phyloP scores from a whole-genome alignment of 2,888 invertebrate species.

The Dinocampus coccinellae region DNA sequence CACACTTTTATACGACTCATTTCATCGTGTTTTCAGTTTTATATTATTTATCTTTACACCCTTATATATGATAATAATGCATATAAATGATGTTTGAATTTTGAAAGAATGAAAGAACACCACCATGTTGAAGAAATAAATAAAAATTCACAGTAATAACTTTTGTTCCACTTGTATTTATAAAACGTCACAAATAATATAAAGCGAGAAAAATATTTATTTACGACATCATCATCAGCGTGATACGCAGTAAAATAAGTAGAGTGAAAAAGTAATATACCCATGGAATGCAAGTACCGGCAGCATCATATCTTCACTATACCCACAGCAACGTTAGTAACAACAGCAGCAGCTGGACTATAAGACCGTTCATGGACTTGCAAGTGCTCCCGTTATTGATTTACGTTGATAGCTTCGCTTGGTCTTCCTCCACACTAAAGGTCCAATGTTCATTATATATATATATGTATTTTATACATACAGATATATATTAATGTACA shows the following conservation, averaged over 20 bases:
- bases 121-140: background rate
- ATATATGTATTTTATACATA: conserved; percentile 12
- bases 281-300: conserved; percentile 52
- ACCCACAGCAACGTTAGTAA: conserved; percentile 37
- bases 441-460: background rate
- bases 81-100: no score
- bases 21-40: no score
- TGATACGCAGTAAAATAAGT: conserved; percentile 53
- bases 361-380: conserved; percentile 59
- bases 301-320: conserved; percentile 34
- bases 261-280: conserved; percentile 45
- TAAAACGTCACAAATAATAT: background rate
- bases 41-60: no score
- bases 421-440: conserved; percentile 36
- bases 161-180: background rate
- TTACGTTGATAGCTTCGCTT: conserved; percentile 64
- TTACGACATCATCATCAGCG: conserved; percentile 51
- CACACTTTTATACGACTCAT: no score
- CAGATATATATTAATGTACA: background rate
- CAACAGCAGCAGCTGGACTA: conserved; percentile 59
- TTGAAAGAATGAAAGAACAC: background rate
- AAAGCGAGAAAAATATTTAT: conserved; percentile 47
- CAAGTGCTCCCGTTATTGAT: conserved; percentile 65
- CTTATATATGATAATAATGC: no score
- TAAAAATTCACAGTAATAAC: background rate